Base-by-base conservation (phyloP, 2,113 vertebrate genomes). In the Scartelaos histophorus region DNA sequence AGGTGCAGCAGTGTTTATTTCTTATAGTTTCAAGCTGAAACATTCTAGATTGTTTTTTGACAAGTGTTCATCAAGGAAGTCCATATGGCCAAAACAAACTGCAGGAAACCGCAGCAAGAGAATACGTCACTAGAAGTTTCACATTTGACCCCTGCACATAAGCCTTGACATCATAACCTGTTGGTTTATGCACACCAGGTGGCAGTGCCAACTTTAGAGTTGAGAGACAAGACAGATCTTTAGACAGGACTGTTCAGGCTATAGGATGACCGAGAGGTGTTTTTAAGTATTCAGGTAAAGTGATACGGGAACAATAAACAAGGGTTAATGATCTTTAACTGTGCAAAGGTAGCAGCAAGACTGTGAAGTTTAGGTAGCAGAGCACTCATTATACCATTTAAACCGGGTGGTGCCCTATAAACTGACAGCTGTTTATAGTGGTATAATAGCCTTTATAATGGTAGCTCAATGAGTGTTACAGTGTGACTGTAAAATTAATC, bases 51-150 rank as follows among this genome's bases (percentile, higher is more conserved):
- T 34, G 19, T 57, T 10, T 35, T 47, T 66, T n/a, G 21, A 64
- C 67, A 9, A 29, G 25, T 58, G 25, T 38, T 72, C 56, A 71
- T 70, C 1, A 74, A 81, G 80, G 82, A 86, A 76, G 67, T 73
- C 5, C 7, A 49, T 34, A 54, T 56, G 34, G 21, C 13, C 11
- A 25, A 71, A n/a, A 73, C n/a, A 74, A 38, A 79, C 56, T 73
- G 43, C 70, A 60, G 82, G 79, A 85, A 87, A 71, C 67, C 51
- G 11, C 17, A 7, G 24, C 35, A 65, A 53, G 53, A 72, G 21
- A 73, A 70, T 29, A 70, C 15, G 16, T 84, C 60, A 73, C 45
- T 21, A 45, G 68, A 70, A 53, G 67, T 54, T 61, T 69, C 35
- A 84, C 69, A 76, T 75, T 61, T 83, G 80, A 82, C 71, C 64